A percentile compares a stretch with the other conserved stretches of the same genome.
Evolutionary conservation across 2,113 vertebrate genomes (phyloP).

Genomic region (Gambusia affinis): DNA sequence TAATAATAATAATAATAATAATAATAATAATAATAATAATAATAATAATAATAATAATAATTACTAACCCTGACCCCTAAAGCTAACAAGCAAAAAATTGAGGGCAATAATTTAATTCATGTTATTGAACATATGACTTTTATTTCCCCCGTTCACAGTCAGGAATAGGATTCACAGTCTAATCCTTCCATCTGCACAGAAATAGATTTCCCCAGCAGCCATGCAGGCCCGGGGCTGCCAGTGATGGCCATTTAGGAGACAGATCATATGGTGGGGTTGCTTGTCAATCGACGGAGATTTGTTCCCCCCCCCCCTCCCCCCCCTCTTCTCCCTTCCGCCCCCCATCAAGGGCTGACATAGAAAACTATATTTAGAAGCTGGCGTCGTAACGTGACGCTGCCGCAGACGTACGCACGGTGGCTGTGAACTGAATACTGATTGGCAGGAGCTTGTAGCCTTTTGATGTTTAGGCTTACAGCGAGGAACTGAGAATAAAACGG

Average conservation of each 20-base stretch:
- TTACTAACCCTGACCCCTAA: too few relatives aligned
- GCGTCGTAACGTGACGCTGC: conserved; percentile 69
- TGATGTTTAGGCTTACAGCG: neutral
- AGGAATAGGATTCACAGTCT: neutral
- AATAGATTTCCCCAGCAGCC: conserved; percentile 7
- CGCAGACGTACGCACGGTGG: conserved; percentile 35
- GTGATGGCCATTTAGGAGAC: conserved; percentile 20
- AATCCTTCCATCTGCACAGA: neutral
- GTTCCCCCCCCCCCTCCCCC: conserved; percentile 45
- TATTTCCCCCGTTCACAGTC: too few relatives aligned
- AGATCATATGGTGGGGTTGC: conserved; percentile 32
- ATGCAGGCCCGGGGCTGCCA: neutral
- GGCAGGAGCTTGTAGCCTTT: neutral
- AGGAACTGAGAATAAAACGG: neutral
- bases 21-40: too few relatives aligned
- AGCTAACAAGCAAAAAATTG: too few relatives aligned
- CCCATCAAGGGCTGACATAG: conserved; percentile 63
- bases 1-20: too few relatives aligned
- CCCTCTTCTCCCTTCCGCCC: conserved; percentile 17
- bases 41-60: too few relatives aligned
- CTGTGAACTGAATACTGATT: conserved; percentile 58
- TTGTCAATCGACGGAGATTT: conserved; percentile 50
- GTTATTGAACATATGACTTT: too few relatives aligned
- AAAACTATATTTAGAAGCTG: conserved; percentile 76
- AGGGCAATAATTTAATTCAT: too few relatives aligned